phyloP scores from a whole-genome alignment of 2,797 vertebrate genomes.

The Pseudomugil gertrudae region DNA sequence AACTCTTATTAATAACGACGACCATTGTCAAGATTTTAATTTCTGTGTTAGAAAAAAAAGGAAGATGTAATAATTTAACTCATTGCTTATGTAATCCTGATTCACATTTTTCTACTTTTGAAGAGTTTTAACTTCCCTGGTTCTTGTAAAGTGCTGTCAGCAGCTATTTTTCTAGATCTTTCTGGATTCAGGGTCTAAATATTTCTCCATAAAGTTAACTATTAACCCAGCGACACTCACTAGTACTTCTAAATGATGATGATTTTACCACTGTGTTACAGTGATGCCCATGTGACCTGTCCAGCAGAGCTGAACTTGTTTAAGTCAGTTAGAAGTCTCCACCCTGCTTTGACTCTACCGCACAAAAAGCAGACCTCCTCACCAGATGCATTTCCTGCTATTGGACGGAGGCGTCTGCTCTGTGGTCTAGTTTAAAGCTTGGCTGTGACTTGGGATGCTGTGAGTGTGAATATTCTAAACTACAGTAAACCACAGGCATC shows the following conservation, averaged over 20 bases:
- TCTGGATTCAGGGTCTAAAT: not conserved
- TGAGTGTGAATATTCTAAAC: conserved; percentile 74
- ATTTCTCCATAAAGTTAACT: not conserved
- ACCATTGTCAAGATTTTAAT: not conserved
- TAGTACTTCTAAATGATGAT: not conserved
- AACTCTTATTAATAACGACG: not conserved
- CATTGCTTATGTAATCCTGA: not conserved
- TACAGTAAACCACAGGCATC: conserved; percentile 62
- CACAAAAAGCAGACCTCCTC: conserved; percentile 37
- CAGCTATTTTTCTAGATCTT: no score
- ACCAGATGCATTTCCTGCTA: conserved; percentile 54
- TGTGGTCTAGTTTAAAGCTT: conserved; percentile 56
- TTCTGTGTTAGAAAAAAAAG: no score
- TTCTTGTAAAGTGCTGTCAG: no score
- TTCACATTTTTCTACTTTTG: not conserved
- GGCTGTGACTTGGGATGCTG: conserved; percentile 56
- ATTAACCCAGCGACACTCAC: not conserved
- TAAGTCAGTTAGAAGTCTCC: conserved; percentile 15
- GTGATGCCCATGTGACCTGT: conserved; percentile 3
- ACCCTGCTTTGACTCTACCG: not conserved
- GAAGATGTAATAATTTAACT: no score
- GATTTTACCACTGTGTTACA: not conserved
- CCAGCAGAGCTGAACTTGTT: conserved; percentile 34
- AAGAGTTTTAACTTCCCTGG: not conserved
- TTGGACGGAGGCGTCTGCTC: conserved; percentile 54